Evolutionary conservation across 2,113 vertebrate genomes (phyloP).

Genomic region (Sinocyclocheilus anshuiensis): DNA sequence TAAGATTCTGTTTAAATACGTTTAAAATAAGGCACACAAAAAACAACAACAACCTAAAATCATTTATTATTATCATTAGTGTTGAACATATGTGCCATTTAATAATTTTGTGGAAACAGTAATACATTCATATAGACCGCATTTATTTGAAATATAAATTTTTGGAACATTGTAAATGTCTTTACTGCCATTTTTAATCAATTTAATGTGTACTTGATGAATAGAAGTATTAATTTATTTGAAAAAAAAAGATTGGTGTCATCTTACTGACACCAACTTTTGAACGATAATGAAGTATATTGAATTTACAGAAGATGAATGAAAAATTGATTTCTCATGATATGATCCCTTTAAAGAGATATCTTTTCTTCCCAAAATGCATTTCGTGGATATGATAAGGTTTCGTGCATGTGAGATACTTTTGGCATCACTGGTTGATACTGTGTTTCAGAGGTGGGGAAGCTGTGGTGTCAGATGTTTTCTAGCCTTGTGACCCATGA

Average conservation of each 20-base stretch:
- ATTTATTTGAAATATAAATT: too few relatives aligned
- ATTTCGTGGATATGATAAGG: not conserved
- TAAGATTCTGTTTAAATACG: not conserved
- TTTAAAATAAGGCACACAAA: not conserved
- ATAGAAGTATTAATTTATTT: not conserved
- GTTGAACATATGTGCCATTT: too few relatives aligned
- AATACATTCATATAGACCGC: too few relatives aligned
- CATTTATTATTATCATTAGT: too few relatives aligned
- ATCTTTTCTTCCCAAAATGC: not conserved
- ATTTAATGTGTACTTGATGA: too few relatives aligned
- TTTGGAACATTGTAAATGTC: too few relatives aligned
- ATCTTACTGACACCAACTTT: not conserved
- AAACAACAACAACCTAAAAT: too few relatives aligned
- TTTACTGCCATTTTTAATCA: too few relatives aligned
- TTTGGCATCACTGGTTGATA: not conserved
- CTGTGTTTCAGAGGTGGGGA: not conserved
- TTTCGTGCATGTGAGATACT: not conserved
- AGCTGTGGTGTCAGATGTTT: slow-evolving; percentile 13
- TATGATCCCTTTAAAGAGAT: not conserved
- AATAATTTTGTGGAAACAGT: too few relatives aligned
- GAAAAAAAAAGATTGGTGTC: too few relatives aligned
- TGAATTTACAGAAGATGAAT: not conserved
- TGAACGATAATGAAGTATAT: not conserved
- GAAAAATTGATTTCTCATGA: not conserved
- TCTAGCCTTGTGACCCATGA: not conserved